Base-by-base conservation (phyloP, 2,797 vertebrate species). In the Manis javanica region DNA sequence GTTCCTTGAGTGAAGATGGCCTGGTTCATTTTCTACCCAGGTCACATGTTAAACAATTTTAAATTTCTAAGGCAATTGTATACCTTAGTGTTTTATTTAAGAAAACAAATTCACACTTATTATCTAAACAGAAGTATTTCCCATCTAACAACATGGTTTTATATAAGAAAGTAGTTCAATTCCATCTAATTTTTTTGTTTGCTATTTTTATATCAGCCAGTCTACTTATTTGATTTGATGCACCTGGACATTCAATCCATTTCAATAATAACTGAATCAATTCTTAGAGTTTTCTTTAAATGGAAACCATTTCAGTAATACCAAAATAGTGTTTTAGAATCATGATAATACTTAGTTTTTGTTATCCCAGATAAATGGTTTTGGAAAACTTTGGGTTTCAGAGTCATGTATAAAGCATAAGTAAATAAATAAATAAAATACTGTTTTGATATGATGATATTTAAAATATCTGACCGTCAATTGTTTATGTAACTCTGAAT, bases 141-240 rank as follows among this genome's bases (percentile, higher is more conserved):
- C 18, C n/a, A 86, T 34, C 26, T 90, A 92, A 39, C 7, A 90
- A 51, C 34, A 87, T 19, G 19, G 53, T 34, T 75, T 90, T 64
- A 16, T 34, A 49, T 79, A 66, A 94, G 31, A 55, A 77, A 90
- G 15, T n/a, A 55, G 37, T 61, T 88, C 79, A 66, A 69, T 72
- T 66, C 29, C 13, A 72, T 37, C 51, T 23, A 94, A 59, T 90
- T 66, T 18, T 71, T 53, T 69, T 71, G n/a, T 0, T 85, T 87
- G 18, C 5, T 74, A 34, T 79, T 96, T 94, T 88, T 87, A 55
- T 77, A 79, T 39, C 31, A 85, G 51, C 31, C 24, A n/a, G 21
- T 83, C 94, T 95, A 63, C 0, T 53, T 93, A 14, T 86, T 93
- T 95, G n/a, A 85, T 63, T 87, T 87, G 37, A 78, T 77, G 42